Conservation (phyloP, 2,797 vertebrate genomes). For the Hypotaenidia philippensis region DNA sequence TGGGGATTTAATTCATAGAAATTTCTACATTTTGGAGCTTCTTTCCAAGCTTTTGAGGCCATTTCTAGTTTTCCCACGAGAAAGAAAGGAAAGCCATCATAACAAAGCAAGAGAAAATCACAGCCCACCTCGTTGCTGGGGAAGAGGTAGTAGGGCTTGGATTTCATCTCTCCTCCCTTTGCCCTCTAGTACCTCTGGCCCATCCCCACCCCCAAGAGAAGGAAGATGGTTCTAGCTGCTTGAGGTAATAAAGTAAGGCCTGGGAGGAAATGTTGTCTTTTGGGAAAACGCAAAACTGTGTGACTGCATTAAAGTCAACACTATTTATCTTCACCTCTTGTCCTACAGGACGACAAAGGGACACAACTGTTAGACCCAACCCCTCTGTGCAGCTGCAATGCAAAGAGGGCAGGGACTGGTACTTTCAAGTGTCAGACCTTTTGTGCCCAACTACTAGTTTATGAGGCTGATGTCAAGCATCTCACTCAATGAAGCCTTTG, state of each 20-base stretch:
- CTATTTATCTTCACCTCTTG: slow-evolving; percentile 90
- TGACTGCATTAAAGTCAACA: slow-evolving; percentile 84
- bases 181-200: not conserved
- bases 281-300: slow-evolving; percentile 81
- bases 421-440: slow-evolving; percentile 98
- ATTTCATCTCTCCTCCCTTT: slow-evolving; percentile 3
- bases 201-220: not conserved
- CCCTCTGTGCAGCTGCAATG: slow-evolving; percentile 86
- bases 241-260: slow-evolving; percentile 54
- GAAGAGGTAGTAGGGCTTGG: slow-evolving; percentile 27
- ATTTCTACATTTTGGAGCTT: slow-evolving; percentile 9
- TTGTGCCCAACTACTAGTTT: slow-evolving; percentile 98
- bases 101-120: slow-evolving; percentile 56
- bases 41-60: slow-evolving; percentile 19
- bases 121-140: slow-evolving; percentile 13
- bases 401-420: slow-evolving; percentile 89
- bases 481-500: slow-evolving; percentile 99
- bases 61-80: slow-evolving; percentile 63
- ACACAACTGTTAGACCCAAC: slow-evolving; percentile 86
- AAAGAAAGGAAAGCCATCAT: slow-evolving; percentile 60
- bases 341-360: slow-evolving; percentile 79
- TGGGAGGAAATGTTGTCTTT: slow-evolving; percentile 84
- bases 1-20: not conserved
- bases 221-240: slow-evolving; percentile 58
- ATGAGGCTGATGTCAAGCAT: slow-evolving; percentile 99